A percentile compares a stretch with the other conserved stretches of the same genome.
These are phyloP conservation scores for Eubucco bourcierii DNA, from an alignment of 2,113 vertebrate species.

Conservation along the genomic window DNA sequence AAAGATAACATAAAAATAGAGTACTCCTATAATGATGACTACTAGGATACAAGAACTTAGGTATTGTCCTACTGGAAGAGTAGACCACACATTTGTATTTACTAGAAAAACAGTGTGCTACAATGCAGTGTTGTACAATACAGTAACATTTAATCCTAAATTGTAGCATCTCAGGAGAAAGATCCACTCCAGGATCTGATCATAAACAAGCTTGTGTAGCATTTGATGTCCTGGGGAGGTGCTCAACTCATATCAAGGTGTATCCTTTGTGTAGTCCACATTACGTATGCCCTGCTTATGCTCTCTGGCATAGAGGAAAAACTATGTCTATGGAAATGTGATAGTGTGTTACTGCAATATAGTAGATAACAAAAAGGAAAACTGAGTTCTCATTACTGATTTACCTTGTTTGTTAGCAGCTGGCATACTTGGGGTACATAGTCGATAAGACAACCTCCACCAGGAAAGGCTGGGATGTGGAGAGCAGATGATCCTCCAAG, in stretches of 20 bases:
- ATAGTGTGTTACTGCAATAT: neutral
- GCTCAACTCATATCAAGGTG: neutral
- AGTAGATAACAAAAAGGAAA: neutral
- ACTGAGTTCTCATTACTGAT: neutral
- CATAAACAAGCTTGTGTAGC: neutral
- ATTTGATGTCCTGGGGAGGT: rapidly evolving
- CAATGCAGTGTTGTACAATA: neutral
- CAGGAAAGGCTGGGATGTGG: constrained; percentile 95
- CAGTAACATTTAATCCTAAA: neutral
- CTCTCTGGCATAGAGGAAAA: neutral
- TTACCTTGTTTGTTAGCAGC: constrained; percentile 97
- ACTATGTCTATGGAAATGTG: neutral
- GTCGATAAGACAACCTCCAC: constrained; percentile 96
- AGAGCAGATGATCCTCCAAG: constrained; percentile 95
- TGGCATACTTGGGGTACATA: constrained; percentile 98
- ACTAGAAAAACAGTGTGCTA: neutral
- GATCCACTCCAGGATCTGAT: neutral
- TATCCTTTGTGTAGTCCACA: neutral
- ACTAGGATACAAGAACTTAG: neutral
- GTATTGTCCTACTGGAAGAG: neutral
- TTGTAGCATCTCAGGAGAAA: neutral
- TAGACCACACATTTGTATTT: neutral
- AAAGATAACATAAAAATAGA: neutral
- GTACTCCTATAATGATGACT: neutral
- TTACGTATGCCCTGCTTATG: neutral